Percentiles rank a stretch among this genome's conserved stretches.
Conservation (phyloP, 2,888 invertebrate genomes). For the Macropis europaea region DNA sequence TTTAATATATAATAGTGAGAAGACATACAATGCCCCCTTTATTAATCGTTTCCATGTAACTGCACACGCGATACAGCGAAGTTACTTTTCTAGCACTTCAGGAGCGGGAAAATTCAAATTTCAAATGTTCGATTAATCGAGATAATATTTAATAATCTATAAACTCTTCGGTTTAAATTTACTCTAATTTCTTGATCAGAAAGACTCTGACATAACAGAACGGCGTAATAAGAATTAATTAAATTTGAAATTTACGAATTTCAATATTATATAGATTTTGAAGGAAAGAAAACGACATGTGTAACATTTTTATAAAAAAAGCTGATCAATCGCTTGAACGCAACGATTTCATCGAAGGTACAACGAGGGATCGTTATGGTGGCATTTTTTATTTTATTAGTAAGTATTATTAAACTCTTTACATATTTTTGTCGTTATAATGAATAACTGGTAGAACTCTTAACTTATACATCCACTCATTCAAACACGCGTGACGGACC, state of each 20-base stretch:
- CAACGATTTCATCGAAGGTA: slow-evolving; percentile 7
- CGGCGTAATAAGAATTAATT: no score
- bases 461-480: slow-evolving; percentile 72
- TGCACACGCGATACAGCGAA: no score
- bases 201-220: no score
- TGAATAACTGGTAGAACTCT: slow-evolving; percentile 75
- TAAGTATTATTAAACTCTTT: slow-evolving; percentile 77
- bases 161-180: no score
- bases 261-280: not conserved
- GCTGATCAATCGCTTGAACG: not conserved
- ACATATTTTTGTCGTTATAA: slow-evolving; percentile 74
- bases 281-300: not conserved
- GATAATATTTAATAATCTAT: no score
- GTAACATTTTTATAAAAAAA: not conserved
- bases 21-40: no score
- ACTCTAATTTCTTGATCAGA: no score
- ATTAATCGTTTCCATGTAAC: no score
- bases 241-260: not conserved
- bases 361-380: slow-evolving; percentile 38
- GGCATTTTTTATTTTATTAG: slow-evolving; percentile 71
- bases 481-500: slow-evolving; percentile 70
- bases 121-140: no score
- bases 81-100: no score
- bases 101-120: no score
- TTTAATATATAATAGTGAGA: not conserved